phyloP scores from a whole-genome alignment of 1,140 invertebrate species.

The Andricus grossulariae region DNA sequence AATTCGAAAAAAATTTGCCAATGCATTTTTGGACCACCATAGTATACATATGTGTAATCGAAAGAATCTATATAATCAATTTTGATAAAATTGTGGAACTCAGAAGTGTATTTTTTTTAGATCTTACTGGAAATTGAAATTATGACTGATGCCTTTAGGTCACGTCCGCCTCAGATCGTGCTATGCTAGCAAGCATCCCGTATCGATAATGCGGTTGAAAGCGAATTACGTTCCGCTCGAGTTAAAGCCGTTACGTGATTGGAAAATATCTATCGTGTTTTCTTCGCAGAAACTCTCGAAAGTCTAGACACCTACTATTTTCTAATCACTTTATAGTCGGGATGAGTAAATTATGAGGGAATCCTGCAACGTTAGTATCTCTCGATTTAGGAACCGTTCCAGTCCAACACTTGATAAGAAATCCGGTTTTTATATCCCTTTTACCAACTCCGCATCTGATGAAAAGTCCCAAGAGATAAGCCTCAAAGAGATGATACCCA shows the following conservation, averaged over 20 bases:
- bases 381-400: too few species aligned
- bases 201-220: conserved; percentile 26
- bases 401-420: too few species aligned
- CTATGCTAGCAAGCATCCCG: conserved; percentile 22
- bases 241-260: conserved; percentile 20
- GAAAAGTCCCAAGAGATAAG: too few species aligned
- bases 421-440: too few species aligned
- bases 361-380: neutral
- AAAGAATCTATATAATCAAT: neutral
- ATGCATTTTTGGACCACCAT: too few species aligned
- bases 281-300: conserved; percentile 23
- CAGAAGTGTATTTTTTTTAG: neutral
- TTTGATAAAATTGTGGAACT: neutral
- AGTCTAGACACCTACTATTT: conserved; percentile 25
- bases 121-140: conserved; percentile 6
- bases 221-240: neutral
- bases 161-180: conserved; percentile 25
- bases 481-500: too few species aligned
- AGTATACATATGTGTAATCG: neutral
- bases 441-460: too few species aligned
- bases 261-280: conserved; percentile 28
- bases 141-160: conserved; percentile 26
- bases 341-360: conserved; percentile 24
- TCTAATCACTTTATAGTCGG: neutral
- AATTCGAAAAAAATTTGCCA: too few species aligned